Evolutionary conservation across 2,888 invertebrate genomes (phyloP), one percentile per base, ranked within the genome.

Genomic region (Masnerella sp.): DNA sequence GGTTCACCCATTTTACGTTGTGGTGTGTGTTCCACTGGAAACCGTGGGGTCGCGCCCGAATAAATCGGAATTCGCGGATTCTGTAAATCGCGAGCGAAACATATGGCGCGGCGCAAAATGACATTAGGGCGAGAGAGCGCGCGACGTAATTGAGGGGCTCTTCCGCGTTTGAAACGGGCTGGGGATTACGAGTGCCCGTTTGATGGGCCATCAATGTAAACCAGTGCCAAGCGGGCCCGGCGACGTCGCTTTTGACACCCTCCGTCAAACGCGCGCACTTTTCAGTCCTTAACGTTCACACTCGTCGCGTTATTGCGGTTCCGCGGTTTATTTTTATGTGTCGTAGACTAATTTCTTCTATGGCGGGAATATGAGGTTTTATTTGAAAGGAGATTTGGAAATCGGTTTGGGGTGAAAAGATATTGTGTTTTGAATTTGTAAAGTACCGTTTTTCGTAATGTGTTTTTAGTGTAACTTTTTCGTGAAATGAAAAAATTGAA

Each of bases 141-240:
- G 68, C 54, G 71, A 65, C 36, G 36, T 62, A 45, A 47, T 61
- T 58, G 45, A 69, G 71, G 72, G 68, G 74, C 62, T 68, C 56
- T 70, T 56, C 30, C 52, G 74, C 47, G 79, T 59, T 78, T 78
- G 75, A 78, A 82, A 80, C 78, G 76, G 78, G 79, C 76, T 79
- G 78, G 79, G 80, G 77, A 62, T 79, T 78, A 77, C 77, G 77
- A 80, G 81, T 82, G 80, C 80, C 80, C 78, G 77, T 82, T 82
- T 81, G 80, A 82, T 81, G 79, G 81, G 67, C 82, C 81, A 83
- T 84, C 83, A 82, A 84, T 82, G 82, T 81, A 82, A 82, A 82
- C 82, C 81, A 81, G 82, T 81, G 82, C 81, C 82, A 82, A 82
- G 81, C 82, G 77, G 77, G 69, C 51, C 54, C 45, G 61, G 59